These are phyloP conservation scores for Petrolisthes cinctipes DNA, from an alignment of 2,888 invertebrate species.

Conservation along the genomic window DNA sequence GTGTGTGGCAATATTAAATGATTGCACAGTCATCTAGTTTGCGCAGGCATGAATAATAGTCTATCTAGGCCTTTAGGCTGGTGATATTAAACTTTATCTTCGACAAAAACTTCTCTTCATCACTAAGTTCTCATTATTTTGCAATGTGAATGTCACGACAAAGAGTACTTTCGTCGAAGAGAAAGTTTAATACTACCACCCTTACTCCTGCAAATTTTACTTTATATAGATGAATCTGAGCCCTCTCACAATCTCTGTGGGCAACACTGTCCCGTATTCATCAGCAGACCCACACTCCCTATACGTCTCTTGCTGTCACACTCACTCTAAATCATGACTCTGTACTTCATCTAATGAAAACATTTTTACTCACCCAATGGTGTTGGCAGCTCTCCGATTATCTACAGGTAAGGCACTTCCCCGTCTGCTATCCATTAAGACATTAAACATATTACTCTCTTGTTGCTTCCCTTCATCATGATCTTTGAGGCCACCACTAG, in stretches of 20 bases:
- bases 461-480: slow-evolving; percentile 54
- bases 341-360: too few species aligned
- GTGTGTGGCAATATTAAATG: too few species aligned
- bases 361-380: slow-evolving; percentile 36
- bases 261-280: neutral
- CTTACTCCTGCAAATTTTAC: too few species aligned
- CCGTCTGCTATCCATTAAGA: slow-evolving; percentile 36
- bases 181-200: too few species aligned
- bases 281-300: neutral
- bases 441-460: slow-evolving; percentile 50
- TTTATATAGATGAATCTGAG: neutral
- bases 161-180: too few species aligned
- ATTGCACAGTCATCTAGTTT: too few species aligned
- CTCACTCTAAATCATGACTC: neutral
- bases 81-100: too few species aligned
- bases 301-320: neutral
- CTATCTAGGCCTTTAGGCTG: slow-evolving; percentile 11
- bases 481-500: slow-evolving; percentile 57
- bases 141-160: too few species aligned
- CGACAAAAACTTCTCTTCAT: too few species aligned
- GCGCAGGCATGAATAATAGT: too few species aligned
- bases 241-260: neutral
- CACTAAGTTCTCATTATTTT: too few species aligned
- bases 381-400: slow-evolving; percentile 35
- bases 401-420: slow-evolving; percentile 35